Evolutionary conservation across 2,888 invertebrate species (phyloP), one percentile per base, ranked within the genome.

Genomic region (Oegoconia quadripuncta): DNA sequence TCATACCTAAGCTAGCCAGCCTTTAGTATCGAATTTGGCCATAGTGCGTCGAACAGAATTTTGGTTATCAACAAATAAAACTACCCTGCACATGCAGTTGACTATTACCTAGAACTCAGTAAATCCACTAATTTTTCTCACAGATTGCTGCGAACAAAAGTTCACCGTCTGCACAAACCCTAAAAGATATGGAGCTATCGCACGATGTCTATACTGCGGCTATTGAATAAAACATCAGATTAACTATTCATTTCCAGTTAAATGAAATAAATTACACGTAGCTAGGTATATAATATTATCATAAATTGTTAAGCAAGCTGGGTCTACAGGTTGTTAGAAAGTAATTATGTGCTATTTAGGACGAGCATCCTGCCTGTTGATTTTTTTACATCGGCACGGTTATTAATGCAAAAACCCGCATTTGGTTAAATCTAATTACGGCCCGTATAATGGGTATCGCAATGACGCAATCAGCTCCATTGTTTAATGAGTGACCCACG

Each of bases 361-460:
- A 51, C 67, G 59, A 52, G 59, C 59, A 66, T 68, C 64, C 64
- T 59, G 66, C 61, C 59, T 55, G 64, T 67, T 63, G 62, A 50
- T 51, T 71, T 74, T 75, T 71, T 73, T 64, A 30, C 17, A 31
- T 31, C 64, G 55, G 55, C 58, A 55, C 64, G 46, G 49, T 66
- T 64, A 72, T 74, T 74, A 76, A 77, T 71, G 74, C 66, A 68
- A 72, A 75, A 63, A 83, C 83, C 83, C 83, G 81, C 80, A 84
- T 84, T 83, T 72, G 76, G 77, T 77, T 79, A 76, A 80, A 77
- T 81, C 71, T 86, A 84, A 83, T 86, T 86, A 80, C 71, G 44
- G 62, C 83, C 83, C 80, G 81, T 73, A 84, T 82, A 79, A 78
- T 82, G 73, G 72, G 68, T 78, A 80, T 79, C 71, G 74, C 73